Conservation (phyloP, 2,888 invertebrate genomes). For the Iphiclides podalirius region DNA sequence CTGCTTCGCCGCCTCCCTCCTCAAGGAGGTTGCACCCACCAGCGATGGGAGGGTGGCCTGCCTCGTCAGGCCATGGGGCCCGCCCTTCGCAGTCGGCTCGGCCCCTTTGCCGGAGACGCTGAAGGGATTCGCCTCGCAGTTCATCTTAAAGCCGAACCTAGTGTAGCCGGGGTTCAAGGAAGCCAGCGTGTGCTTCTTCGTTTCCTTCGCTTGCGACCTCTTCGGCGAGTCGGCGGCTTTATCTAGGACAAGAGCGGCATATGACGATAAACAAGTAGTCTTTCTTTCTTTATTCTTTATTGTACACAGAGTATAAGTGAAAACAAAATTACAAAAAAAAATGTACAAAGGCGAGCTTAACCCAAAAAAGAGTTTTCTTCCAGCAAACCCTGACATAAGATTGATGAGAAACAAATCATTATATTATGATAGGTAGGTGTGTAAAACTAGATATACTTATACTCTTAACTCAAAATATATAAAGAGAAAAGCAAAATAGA, state of each 20-base stretch:
- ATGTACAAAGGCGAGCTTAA: no score
- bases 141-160: slow-evolving; percentile 73
- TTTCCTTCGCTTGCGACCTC: slow-evolving; percentile 22
- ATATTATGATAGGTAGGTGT: no score
- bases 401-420: no score
- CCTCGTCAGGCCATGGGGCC: slow-evolving; percentile 35
- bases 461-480: no score
- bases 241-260: slow-evolving; percentile 31
- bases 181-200: slow-evolving; percentile 40
- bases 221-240: slow-evolving; percentile 28
- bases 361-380: no score
- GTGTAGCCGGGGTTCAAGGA: slow-evolving; percentile 56
- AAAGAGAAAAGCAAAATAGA: no score
- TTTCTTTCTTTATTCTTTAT: no score
- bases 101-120: slow-evolving; percentile 43
- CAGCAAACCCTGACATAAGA: no score
- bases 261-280: neutral
- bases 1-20: slow-evolving; percentile 53
- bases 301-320: no score
- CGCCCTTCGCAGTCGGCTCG: slow-evolving; percentile 29
- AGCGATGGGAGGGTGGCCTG: slow-evolving; percentile 44
- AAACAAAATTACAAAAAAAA: no score
- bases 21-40: slow-evolving; percentile 41
- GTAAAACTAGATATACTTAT: no score
- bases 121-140: slow-evolving; percentile 64